Evolutionary conservation across 2,888 invertebrate species (phyloP), one percentile per base, ranked within the genome.

Genomic region (Caradrina clavipalpis): DNA sequence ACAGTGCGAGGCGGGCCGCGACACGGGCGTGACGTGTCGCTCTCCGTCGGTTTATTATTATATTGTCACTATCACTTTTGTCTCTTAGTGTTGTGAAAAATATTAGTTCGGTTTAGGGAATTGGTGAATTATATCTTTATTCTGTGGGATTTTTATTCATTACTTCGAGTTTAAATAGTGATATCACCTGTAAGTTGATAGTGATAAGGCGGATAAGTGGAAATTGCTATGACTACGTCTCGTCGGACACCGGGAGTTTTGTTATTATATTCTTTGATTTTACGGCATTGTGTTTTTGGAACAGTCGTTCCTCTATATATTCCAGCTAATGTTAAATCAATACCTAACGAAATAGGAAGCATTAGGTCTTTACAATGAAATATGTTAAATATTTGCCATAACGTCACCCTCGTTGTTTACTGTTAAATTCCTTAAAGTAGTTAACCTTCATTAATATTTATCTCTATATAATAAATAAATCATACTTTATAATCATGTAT

Each of bases 181-280:
- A 73, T 86, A 86, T 88, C 81, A 85, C 56, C 80, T 79, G 91
- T 92, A 93, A 93, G 92, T 93, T 87, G 75, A 80, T 86, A 88
- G 90, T 92, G 92, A 92, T 93, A 93, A 92, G 89, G 88, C 84
- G 87, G 87, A 91, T 92, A 90, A 91, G 94, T 94, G 95, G 93
- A 93, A 92, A 90, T 91, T 90, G 90, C 85, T 91, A 88, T 91
- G 92, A 92, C 92, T 92, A 86, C 90, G 90, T 91, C 89, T 91
- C 90, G 92, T 90, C 88, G 90, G 86, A 87, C 84, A 86, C 86
- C 85, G 82, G 81, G 86, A 80, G 82, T 85, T 88, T 86, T 88
- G 85, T 86, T 87, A 79, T 87, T 84, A 84, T 85, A 81, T 84
- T 86, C 86, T 84, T 85, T 86, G 80, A 82, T 81, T 39, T 83